Evolutionary conservation across 1,140 invertebrate species (phyloP).

Genomic region (Andricus grossulariae): DNA sequence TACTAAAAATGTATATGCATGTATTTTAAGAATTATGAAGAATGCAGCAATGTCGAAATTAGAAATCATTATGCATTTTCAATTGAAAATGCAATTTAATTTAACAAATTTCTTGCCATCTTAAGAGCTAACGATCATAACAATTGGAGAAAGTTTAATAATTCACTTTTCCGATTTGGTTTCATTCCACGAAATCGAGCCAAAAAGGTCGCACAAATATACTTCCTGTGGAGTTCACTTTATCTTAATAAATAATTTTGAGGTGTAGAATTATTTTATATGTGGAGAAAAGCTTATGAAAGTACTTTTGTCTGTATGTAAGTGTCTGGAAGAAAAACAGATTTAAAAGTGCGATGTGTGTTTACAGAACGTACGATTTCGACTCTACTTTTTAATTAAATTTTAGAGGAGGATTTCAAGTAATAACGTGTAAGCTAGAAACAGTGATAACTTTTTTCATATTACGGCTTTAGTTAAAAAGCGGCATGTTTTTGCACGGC

Average conservation of each 20-base stretch:
- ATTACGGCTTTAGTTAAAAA: too few species aligned
- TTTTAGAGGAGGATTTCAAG: neutral
- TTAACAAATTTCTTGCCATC: too few species aligned
- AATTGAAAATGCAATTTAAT: too few species aligned
- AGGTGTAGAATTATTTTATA: neutral
- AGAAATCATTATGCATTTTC: too few species aligned
- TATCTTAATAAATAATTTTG: neutral
- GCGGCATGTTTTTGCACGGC: too few species aligned
- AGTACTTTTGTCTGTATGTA: conserved; percentile 7
- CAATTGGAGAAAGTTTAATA: too few species aligned
- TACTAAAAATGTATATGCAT: too few species aligned
- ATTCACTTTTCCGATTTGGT: neutral
- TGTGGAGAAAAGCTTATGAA: neutral
- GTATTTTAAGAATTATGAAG: too few species aligned
- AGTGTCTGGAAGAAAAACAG: neutral
- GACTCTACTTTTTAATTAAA: neutral
- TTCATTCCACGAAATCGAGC: neutral
- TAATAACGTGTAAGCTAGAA: conserved; percentile 2
- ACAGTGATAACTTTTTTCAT: neutral
- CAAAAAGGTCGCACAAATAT: neutral
- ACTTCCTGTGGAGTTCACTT: too few species aligned
- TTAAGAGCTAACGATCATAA: too few species aligned
- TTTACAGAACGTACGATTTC: neutral
- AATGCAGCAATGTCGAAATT: too few species aligned
- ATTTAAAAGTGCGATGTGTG: neutral